These are phyloP conservation scores for Drosophila lacertosa DNA, from an alignment of 1,140 invertebrate genomes.

Conservation along the genomic window DNA sequence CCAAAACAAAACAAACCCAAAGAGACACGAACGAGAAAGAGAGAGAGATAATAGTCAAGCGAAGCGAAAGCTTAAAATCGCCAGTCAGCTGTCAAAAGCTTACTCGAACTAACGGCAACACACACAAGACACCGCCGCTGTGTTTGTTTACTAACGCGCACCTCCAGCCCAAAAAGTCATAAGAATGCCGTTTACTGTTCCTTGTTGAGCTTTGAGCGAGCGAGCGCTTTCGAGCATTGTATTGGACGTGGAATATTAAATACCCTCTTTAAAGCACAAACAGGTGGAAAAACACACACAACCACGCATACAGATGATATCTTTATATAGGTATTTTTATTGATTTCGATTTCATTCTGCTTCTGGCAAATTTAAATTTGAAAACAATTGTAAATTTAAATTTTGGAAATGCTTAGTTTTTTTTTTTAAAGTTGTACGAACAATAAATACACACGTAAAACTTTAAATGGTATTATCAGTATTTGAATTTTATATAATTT, in stretches of 20 bases:
- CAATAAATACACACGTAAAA: slow-evolving; percentile 76
- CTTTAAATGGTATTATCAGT: slow-evolving; percentile 66
- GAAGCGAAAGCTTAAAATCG: slow-evolving; percentile 43
- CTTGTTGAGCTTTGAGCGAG: slow-evolving; percentile 33
- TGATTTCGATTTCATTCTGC: slow-evolving; percentile 63
- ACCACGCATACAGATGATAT: no score
- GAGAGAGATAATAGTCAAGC: slow-evolving; percentile 18
- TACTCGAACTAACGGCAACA: slow-evolving; percentile 4
- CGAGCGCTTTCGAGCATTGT: not conserved
- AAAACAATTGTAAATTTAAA: slow-evolving; percentile 70
- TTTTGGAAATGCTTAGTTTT: slow-evolving; percentile 47
- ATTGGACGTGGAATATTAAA: not conserved
- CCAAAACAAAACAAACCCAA: slow-evolving; percentile 68
- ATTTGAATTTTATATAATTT: slow-evolving; percentile 56
- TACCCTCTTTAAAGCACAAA: not conserved
- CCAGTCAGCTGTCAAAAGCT: slow-evolving; percentile 67
- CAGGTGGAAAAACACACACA: not conserved
- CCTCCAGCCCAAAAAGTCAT: not conserved
- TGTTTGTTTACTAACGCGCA: slow-evolving; percentile 62
- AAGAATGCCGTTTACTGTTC: slow-evolving; percentile 7
- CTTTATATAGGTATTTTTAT: slow-evolving; percentile 74
- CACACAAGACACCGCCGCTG: slow-evolving; percentile 6
- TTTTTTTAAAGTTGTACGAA: slow-evolving; percentile 56
- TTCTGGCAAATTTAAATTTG: slow-evolving; percentile 67
- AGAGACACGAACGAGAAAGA: slow-evolving; percentile 22